A percentile compares a stretch with the other conserved stretches of the same genome.
Conservation (phyloP, 2,888 invertebrate genomes). For the Agrochola lychnidis region DNA sequence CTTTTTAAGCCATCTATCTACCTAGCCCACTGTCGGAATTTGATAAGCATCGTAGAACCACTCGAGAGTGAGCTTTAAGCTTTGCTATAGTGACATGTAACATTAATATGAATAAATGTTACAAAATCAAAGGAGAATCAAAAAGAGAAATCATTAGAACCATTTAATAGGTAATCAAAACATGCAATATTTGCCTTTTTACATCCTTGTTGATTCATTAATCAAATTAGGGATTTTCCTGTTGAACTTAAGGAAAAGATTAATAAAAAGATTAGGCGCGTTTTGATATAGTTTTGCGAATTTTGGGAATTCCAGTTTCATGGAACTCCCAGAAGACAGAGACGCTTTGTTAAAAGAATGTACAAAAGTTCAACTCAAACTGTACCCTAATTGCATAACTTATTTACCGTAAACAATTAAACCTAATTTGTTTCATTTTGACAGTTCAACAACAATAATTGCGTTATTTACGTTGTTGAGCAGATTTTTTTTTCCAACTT, state of each 20-base stretch:
- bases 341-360: not conserved
- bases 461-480: no score
- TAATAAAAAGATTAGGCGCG: not conserved
- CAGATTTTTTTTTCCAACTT: no score
- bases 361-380: not conserved
- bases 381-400: not conserved
- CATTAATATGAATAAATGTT: constrained; percentile 5
- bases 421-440: no score
- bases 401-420: no score
- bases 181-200: not conserved
- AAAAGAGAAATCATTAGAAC: not conserved
- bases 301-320: not conserved
- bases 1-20: constrained; percentile 28
- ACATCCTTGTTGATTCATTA: not conserved
- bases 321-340: constrained; percentile 2
- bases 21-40: constrained; percentile 35
- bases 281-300: not conserved
- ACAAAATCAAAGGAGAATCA: constrained; percentile 10
- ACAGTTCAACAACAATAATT: no score
- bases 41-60: constrained; percentile 37
- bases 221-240: not conserved
- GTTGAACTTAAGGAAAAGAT: not conserved
- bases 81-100: constrained; percentile 5
- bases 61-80: not conserved
- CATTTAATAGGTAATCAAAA: not conserved